Evolutionary conservation across 2,888 invertebrate genomes (phyloP).

Genomic region (Machimus rusticus): DNA sequence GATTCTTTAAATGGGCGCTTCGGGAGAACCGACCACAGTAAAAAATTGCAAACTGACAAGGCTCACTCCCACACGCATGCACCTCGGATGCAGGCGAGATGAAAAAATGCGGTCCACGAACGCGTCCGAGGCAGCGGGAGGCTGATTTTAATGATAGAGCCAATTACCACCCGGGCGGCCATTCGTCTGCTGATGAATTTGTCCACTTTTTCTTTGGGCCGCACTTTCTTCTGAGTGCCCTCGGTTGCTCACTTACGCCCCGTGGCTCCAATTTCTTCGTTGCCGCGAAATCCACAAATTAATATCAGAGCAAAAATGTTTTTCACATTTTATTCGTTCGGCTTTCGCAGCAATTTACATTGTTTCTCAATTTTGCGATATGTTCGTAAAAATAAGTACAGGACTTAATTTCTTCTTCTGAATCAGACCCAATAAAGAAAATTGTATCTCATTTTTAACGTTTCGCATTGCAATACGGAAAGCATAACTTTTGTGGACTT

Average conservation of each 20-base stretch:
- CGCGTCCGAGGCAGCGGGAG: constrained; percentile 1
- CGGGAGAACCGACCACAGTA: neutral
- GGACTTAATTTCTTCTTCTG: neutral
- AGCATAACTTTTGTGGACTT: neutral
- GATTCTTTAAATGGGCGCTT: neutral
- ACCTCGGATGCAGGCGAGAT: neutral
- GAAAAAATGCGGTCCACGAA: neutral
- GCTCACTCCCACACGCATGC: constrained; percentile 13
- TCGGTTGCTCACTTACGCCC: neutral
- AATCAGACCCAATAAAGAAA: neutral
- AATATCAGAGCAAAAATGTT: neutral
- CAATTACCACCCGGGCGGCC: constrained; percentile 11
- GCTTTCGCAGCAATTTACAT: neutral
- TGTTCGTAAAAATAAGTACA: neutral
- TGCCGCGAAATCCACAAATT: neutral
- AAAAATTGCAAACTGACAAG: constrained; percentile 25
- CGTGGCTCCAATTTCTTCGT: neutral
- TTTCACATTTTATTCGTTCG: neutral
- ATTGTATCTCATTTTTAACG: neutral
- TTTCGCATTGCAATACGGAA: neutral
- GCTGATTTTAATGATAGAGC: constrained; percentile 10
- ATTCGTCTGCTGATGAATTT: neutral
- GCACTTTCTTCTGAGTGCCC: neutral
- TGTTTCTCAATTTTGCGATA: neutral
- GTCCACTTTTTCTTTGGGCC: neutral